A percentile compares a stretch with the other conserved stretches of the same genome.
These are phyloP conservation scores for Parazoanthus atlanticus DNA, from an alignment of 92 coral and sea anemone species.

Conservation along the genomic window DNA sequence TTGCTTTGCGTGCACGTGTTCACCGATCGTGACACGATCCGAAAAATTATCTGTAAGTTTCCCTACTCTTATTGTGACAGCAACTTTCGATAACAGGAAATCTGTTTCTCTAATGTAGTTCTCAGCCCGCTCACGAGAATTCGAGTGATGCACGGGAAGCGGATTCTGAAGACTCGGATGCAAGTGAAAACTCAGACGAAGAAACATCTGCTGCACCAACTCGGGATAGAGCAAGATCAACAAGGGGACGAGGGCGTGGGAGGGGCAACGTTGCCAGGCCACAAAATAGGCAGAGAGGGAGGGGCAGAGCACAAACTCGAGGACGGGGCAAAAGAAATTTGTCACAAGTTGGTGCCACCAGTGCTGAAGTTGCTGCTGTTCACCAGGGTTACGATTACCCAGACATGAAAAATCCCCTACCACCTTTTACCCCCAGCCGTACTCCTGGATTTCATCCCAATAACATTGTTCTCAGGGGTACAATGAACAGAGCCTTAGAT, in stretches of 20 bases:
- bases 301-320: conserved; percentile 2
- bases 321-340: neutral
- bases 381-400: neutral
- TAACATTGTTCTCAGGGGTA: neutral
- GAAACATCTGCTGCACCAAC: conserved; percentile 6
- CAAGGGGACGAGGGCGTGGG: neutral
- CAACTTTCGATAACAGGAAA: conserved; percentile 13
- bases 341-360: neutral
- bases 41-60: neutral
- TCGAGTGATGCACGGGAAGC: neutral
- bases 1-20: conserved; percentile 1
- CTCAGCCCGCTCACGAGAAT: neutral
- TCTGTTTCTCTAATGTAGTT: neutral
- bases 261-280: conserved; percentile 5
- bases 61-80: neutral
- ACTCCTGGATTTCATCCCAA: conserved; percentile 27
- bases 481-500: neutral
- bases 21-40: neutral
- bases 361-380: neutral
- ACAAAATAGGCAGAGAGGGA: neutral
- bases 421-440: conserved; percentile 21
- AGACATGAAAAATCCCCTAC: neutral
- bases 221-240: neutral
- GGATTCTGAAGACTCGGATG: neutral
- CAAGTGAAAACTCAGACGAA: conserved; percentile 10